A percentile compares a stretch with the other conserved stretches of the same genome.
Evolutionary conservation across 1,140 invertebrate genomes (phyloP).

Genomic region (Diprion similis): DNA sequence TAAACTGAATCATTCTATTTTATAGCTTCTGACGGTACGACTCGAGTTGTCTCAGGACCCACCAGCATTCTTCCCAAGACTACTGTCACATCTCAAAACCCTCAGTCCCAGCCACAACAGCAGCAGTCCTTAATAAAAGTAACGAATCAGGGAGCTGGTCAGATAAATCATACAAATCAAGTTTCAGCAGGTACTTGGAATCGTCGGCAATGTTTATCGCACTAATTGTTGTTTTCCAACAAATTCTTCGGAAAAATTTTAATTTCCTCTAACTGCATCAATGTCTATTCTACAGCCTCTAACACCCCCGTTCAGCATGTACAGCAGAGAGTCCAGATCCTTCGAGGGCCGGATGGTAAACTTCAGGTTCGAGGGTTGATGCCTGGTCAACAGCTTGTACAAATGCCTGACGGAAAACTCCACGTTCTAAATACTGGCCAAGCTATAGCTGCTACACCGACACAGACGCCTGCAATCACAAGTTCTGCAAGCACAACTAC

Average conservation of each 20-base stretch:
- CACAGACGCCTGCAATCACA: conserved; percentile 29
- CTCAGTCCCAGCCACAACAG: conserved; percentile 32
- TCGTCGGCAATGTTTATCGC: conserved; percentile 1
- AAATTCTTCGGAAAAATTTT: conserved; percentile 11
- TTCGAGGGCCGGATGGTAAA: conserved; percentile 88
- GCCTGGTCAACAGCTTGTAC: conserved; percentile 92
- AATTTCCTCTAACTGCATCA: conserved; percentile 1
- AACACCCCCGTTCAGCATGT: conserved; percentile 42
- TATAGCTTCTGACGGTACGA: conserved; percentile 75
- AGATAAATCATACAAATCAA: not conserved
- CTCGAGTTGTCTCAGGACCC: conserved; percentile 71
- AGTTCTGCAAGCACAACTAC: conserved; percentile 33
- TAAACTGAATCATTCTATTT: conserved; percentile 23
- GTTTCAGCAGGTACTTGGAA: conserved; percentile 33
- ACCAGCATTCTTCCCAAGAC: conserved; percentile 65
- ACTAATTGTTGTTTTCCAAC: not conserved
- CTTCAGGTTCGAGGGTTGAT: conserved; percentile 89
- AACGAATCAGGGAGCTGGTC: conserved; percentile 15
- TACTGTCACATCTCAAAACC: conserved; percentile 23
- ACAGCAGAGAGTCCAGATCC: conserved; percentile 88
- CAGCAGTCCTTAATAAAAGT: conserved; percentile 60
- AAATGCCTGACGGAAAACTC: conserved; percentile 92
- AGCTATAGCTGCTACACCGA: conserved; percentile 40
- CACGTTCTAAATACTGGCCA: conserved; percentile 79
- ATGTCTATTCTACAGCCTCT: conserved; percentile 24